These are phyloP conservation scores for Spongia lamella DNA, from an alignment of 37 sponge, comb jelly and placozoan genomes.

Conservation along the genomic window DNA sequence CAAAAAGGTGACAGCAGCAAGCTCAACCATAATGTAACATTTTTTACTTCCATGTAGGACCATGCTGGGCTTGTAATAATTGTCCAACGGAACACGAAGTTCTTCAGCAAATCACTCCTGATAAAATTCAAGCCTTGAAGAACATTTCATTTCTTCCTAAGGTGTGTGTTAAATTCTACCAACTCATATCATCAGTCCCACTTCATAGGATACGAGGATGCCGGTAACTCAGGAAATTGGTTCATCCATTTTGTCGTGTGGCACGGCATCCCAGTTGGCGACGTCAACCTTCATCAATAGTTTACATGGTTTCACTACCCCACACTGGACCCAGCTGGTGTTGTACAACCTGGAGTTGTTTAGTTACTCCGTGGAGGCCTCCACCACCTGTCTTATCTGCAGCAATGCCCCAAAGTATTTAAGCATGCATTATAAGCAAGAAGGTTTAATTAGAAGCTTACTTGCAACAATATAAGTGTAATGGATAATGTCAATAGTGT, in stretches of 20 bases:
- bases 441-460: background rate
- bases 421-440: background rate
- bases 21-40: too few relatives aligned
- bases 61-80: conserved; percentile 78
- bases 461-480: background rate
- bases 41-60: conserved; percentile 5
- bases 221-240: conserved; percentile 41
- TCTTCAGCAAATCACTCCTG: conserved; percentile 35
- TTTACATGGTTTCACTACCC: conserved; percentile 35
- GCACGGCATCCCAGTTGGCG: conserved; percentile 42
- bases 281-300: conserved; percentile 44
- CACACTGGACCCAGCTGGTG: conserved; percentile 49
- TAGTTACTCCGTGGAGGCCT: conserved; percentile 39
- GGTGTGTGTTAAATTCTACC: conserved; percentile 4
- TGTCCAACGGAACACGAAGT: conserved; percentile 24
- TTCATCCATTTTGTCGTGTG: conserved; percentile 52
- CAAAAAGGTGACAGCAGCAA: conserved; percentile 9
- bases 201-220: conserved; percentile 37
- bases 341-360: conserved; percentile 40
- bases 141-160: conserved; percentile 46
- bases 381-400: conserved; percentile 38
- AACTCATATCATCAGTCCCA: background rate
- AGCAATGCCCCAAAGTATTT: conserved; percentile 15
- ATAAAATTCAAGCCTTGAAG: conserved; percentile 5
- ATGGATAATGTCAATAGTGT: too few relatives aligned